phyloP scores from a whole-genome alignment of 2,888 invertebrate species.

The Drosophila formosana region DNA sequence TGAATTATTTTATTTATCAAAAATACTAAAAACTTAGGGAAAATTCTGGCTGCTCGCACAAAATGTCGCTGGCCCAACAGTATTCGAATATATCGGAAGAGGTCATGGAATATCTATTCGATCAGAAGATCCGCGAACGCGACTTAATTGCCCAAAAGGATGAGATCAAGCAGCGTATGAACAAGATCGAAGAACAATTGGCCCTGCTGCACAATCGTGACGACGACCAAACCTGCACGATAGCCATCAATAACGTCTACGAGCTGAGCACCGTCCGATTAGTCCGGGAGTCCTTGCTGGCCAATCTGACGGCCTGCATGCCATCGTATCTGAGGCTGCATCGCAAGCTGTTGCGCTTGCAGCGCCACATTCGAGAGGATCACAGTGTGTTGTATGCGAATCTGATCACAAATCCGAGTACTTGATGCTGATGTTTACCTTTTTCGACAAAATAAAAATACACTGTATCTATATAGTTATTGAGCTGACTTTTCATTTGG shows the following conservation, averaged over 20 bases:
- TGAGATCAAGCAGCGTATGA: slow-evolving; percentile 45
- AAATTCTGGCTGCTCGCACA: not conserved
- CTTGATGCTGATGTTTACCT: slow-evolving; percentile 9
- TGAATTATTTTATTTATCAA: slow-evolving; percentile 1
- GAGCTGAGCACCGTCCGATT: slow-evolving; percentile 58
- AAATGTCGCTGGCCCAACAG: slow-evolving; percentile 26
- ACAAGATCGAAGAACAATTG: slow-evolving; percentile 47
- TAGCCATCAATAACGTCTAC: slow-evolving; percentile 55
- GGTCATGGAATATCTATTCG: slow-evolving; percentile 54
- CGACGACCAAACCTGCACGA: slow-evolving; percentile 52
- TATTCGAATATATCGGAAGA: slow-evolving; percentile 52
- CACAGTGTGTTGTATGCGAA: slow-evolving; percentile 40
- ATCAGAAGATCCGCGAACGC: slow-evolving; percentile 57
- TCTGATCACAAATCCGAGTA: slow-evolving; percentile 23
- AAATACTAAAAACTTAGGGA: slow-evolving; percentile 13
- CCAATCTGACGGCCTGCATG: slow-evolving; percentile 31
- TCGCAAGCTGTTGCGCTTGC: slow-evolving; percentile 55
- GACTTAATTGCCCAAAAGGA: slow-evolving; percentile 49
- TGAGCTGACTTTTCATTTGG: not conserved
- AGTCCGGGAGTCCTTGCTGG: slow-evolving; percentile 39
- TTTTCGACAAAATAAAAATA: slow-evolving; percentile 26
- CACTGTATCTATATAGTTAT: not conserved
- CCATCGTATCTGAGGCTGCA: slow-evolving; percentile 48
- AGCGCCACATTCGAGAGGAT: slow-evolving; percentile 46
- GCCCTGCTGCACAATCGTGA: slow-evolving; percentile 51